Evolutionary conservation across 2,797 vertebrate species (phyloP), one percentile per base, ranked within the genome.

Genomic region (Potorous gilbertii): DNA sequence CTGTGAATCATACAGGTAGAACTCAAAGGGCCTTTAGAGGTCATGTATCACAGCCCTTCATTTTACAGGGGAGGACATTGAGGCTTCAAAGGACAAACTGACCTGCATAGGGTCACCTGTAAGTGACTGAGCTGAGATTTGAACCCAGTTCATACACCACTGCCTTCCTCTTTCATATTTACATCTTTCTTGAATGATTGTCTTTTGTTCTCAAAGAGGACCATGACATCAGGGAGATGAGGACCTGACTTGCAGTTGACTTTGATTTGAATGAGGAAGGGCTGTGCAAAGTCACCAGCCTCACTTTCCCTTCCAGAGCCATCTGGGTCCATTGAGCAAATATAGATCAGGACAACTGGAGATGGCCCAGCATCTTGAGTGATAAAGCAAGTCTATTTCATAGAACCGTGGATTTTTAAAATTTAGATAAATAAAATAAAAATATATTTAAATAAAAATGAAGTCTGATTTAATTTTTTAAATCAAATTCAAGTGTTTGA

Each of bases 401-500:
- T 66, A n/a, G 59, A 66, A 14, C 59, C 12, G 0, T 34, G 13
- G 59, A 16, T 66, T 66, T 34, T 34, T 34, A 34, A 66, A 66
- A 66, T 66, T 66, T 66, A 66, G 62, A 74, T 16, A n/a, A 74
- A 18, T 62, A 62, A 62, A 62, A 62, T 62, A n/a, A 74, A 40
- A 16, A 40, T 91, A 89, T 59, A 52, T 89, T 31, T n/a, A 90
- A 59, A 28, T 87, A 91, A 74, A 74, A 74, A 74, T n/a, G 18
- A 74, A 40, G 40, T 74, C 56, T 96, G 18, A 91, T 29, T 56
- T 40, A 62, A 24, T 89, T 56, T 93, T 87, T 57, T 29, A 57
- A 96, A 91, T 29, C 18, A 52, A 40, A 54, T 96, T 81, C 90
- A 40, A 93, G 54, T 89, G 34, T 74, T 74, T 94, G 91, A 93